These are phyloP conservation scores for Geococcyx californianus DNA, from an alignment of 2,113 vertebrate species.

Conservation along the genomic window DNA sequence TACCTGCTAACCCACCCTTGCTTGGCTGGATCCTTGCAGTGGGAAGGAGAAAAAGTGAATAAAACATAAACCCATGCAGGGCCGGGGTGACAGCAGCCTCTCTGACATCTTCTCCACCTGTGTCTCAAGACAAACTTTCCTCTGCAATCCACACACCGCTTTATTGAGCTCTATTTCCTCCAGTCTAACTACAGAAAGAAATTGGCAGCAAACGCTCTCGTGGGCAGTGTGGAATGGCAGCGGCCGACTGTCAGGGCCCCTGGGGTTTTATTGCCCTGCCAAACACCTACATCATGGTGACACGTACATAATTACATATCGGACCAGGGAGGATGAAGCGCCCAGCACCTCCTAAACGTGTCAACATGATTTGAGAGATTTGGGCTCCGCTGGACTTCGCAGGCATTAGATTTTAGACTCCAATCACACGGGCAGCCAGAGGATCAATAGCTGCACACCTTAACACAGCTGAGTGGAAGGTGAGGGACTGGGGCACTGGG, in stretches of 20 bases:
- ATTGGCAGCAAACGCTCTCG: slow-evolving; percentile 3
- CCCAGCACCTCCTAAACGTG: slow-evolving; percentile 64
- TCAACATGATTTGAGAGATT: slow-evolving; percentile 74
- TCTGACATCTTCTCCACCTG: neutral
- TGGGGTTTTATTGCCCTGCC: slow-evolving; percentile 52
- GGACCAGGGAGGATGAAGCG: slow-evolving; percentile 60
- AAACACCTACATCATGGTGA: slow-evolving; percentile 68
- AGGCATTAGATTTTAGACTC: slow-evolving; percentile 52
- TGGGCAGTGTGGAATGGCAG: neutral
- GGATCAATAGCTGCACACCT: slow-evolving; percentile 63
- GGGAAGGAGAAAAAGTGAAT: neutral
- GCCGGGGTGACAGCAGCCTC: neutral
- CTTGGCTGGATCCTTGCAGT: neutral
- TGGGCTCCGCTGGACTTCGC: slow-evolving; percentile 53
- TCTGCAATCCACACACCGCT: neutral
- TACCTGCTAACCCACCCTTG: neutral
- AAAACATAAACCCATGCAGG: rapidly evolving
- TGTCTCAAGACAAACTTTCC: neutral
- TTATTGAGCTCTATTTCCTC: slow-evolving; percentile 46
- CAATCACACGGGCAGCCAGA: slow-evolving; percentile 48
- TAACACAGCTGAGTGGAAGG: neutral
- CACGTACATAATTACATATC: slow-evolving; percentile 72
- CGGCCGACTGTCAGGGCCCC: neutral
- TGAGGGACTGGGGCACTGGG: neutral
- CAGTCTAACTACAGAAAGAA: neutral